Base-by-base conservation (phyloP, 2,113 vertebrate genomes). In the Toxotes jaculatrix region DNA sequence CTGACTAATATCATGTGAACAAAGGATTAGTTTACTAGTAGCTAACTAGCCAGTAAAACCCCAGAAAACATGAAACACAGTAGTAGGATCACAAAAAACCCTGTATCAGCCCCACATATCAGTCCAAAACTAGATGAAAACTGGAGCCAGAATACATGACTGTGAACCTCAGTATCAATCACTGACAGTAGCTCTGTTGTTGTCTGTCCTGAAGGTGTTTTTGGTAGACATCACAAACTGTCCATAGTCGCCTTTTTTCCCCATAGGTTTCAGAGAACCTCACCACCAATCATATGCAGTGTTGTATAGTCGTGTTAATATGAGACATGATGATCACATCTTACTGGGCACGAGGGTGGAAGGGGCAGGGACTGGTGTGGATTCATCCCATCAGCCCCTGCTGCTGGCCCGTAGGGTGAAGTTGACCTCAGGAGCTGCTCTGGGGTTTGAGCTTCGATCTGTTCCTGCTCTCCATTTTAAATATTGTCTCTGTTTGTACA, bases 401-500 rank as follows among this genome's bases (percentile, higher is more conserved):
- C 70, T 59, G 23, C 62, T 36, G 8, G 62, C 57, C 75, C 10
- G 7, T 66, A 47, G 32, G 45, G 55, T 14, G 71, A 79, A 67
- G 63, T 5, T 7, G 13, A 65, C 85, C 55, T 65, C 70, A 60
- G 56, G 23, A 57, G 51, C n/a, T 13, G 71, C 51, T 68, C 71
- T 32, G 40, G 68, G 77, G 72, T 91, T 75, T 95, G 95, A 95
- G 94, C 96, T 95, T 90, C 93, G 93, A 95, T 95, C 84, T 83
- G 91, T 96, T 94, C 96, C 96, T n/a, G 94, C 96, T 94, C 95
- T 95, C 94, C 96, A 95, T 94, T 94, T 96, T 95, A 95, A 96
- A 92, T 88, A 82, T 85, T 79, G 87, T 94, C 82, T 83, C 74
- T 95, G 96, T 98, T 97, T 97, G 97, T 98, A 98, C 96, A 97